Percentiles rank a stretch among this genome's conserved stretches.
Conservation (phyloP, 2,113 vertebrate species). For the Oenanthe oenanthe region DNA sequence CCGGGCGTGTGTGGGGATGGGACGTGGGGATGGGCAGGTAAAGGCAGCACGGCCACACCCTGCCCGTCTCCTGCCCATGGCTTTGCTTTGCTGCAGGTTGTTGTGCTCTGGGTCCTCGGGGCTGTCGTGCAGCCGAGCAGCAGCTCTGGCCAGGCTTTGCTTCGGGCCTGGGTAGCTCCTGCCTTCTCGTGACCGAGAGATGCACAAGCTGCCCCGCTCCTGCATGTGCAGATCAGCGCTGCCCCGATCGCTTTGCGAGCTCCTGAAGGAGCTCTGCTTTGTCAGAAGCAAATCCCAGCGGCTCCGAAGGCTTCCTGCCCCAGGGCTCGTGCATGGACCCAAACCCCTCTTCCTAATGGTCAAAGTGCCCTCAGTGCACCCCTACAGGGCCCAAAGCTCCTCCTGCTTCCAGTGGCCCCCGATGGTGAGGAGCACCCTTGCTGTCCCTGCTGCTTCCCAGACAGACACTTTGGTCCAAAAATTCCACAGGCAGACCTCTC, state of each 20-base stretch:
- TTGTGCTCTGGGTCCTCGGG: neutral
- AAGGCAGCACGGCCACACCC: accelerated
- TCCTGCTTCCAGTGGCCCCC: neutral
- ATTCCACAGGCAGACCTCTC: neutral
- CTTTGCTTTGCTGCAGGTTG: neutral
- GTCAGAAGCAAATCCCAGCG: neutral
- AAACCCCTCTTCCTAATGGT: neutral
- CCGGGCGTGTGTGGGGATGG: neutral
- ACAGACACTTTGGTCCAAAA: neutral
- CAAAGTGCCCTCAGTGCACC: neutral
- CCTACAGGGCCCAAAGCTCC: neutral
- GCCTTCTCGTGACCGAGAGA: neutral
- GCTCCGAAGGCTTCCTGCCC: neutral
- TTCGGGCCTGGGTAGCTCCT: neutral
- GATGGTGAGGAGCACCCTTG: neutral
- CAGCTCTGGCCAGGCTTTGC: neutral
- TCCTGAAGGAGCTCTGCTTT: neutral
- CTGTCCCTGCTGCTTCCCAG: neutral
- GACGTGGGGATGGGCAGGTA: neutral
- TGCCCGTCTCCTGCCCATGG: neutral
- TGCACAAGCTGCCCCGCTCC: neutral
- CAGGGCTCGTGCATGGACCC: neutral
- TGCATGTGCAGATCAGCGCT: neutral
- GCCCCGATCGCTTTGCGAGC: neutral
- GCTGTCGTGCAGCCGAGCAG: neutral